Percentiles rank a stretch among this genome's conserved stretches.
Evolutionary conservation across 2,888 invertebrate species (phyloP).

Genomic region (Dromius quadrimaculatus): DNA sequence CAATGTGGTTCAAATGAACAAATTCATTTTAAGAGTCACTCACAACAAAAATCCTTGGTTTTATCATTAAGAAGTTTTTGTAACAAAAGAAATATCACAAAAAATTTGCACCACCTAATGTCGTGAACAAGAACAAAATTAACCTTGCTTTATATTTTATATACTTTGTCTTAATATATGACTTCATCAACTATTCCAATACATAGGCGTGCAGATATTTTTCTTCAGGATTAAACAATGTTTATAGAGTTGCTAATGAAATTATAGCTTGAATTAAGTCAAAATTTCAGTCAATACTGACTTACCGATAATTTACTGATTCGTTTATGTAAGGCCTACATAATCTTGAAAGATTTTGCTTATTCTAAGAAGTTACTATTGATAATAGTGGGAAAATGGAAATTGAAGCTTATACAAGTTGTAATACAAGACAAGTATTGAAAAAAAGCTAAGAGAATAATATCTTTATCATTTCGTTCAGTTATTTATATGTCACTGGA

Average conservation of each 20-base stretch:
- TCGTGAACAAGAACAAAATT: conserved; percentile 26
- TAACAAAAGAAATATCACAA: neutral
- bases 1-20: neutral
- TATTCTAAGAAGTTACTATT: neutral
- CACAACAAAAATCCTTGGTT: conserved; percentile 7
- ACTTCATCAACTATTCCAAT: conserved; percentile 14
- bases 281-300: too few relatives aligned
- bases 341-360: neutral
- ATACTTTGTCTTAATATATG: conserved; percentile 1
- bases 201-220: neutral
- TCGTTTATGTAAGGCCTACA: too few relatives aligned
- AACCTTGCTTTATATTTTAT: conserved; percentile 25
- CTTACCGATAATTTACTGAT: too few relatives aligned
- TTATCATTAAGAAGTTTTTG: neutral
- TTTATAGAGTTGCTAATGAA: too few relatives aligned
- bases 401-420: neutral
- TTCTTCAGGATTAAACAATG: neutral
- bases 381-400: neutral
- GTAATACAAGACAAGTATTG: too few relatives aligned
- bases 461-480: too few relatives aligned
- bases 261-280: too few relatives aligned
- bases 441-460: too few relatives aligned
- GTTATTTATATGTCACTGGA: too few relatives aligned
- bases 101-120: conserved; percentile 21
- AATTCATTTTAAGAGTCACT: conserved; percentile 5